Evolutionary conservation across 1,140 invertebrate species (phyloP).

Genomic region (Heliconius himera): DNA sequence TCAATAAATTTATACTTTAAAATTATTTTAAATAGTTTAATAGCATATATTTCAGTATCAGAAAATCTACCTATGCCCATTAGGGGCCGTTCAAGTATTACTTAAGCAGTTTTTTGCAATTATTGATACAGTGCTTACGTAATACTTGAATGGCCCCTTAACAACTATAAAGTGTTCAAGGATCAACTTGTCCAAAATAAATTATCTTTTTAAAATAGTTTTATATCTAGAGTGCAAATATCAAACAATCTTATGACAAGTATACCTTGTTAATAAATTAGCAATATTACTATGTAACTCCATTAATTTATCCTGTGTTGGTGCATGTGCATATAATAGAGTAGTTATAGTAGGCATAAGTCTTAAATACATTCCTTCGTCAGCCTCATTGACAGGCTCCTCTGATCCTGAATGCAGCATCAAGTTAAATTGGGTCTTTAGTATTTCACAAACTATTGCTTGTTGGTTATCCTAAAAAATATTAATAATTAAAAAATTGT

Average conservation of each 20-base stretch:
- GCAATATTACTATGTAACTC: conserved; percentile 88
- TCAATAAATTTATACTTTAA: too few species aligned
- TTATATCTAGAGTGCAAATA: not conserved
- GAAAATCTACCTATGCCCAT: too few species aligned
- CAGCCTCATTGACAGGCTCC: conserved; percentile 83
- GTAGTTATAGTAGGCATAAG: conserved; percentile 88
- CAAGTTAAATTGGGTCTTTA: conserved; percentile 96
- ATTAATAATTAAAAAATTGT: not conserved
- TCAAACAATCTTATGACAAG: not conserved
- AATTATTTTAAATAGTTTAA: too few species aligned
- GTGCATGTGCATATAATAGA: conserved; percentile 85
- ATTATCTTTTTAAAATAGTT: too few species aligned
- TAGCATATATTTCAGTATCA: too few species aligned
- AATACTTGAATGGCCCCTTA: too few species aligned
- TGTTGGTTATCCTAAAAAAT: conserved; percentile 84
- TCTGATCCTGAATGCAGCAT: conserved; percentile 80
- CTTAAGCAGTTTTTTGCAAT: too few species aligned
- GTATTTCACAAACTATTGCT: conserved; percentile 89
- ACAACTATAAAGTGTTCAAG: too few species aligned
- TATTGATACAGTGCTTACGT: too few species aligned
- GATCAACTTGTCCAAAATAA: too few species aligned
- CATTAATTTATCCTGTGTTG: conserved; percentile 84
- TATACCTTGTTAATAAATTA: conserved; percentile 83
- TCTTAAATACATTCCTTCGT: conserved; percentile 87
- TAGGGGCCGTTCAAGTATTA: too few species aligned